These are phyloP conservation scores for Limnephilus marmoratus DNA, from an alignment of 2,888 invertebrate species.

Conservation along the genomic window DNA sequence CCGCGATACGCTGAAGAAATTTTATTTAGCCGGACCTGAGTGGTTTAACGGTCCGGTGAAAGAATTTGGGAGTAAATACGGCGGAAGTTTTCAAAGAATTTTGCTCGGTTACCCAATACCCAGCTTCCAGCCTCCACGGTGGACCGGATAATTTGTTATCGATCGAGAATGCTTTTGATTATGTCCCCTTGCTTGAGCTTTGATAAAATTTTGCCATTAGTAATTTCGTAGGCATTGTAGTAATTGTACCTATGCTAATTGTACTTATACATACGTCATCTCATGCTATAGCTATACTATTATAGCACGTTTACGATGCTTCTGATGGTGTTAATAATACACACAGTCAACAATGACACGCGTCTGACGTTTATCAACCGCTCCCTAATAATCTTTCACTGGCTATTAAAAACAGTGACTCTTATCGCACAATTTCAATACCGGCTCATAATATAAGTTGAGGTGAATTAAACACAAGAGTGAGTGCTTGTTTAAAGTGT, in stretches of 20 bases:
- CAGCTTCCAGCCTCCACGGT: not conserved
- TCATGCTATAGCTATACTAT: no score
- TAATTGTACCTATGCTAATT: no score
- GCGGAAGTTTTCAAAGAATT: constrained; percentile 24
- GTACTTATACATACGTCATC: not conserved
- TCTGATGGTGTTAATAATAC: not conserved
- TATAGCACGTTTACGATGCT: no score
- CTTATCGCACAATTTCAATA: no score
- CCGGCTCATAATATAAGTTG: no score
- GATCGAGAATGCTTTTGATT: not conserved
- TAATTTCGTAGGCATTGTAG: not conserved
- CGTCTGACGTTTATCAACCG: no score
- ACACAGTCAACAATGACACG: no score
- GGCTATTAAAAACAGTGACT: no score
- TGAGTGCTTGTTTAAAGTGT: no score
- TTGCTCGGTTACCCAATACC: not conserved
- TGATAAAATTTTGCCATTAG: not conserved
- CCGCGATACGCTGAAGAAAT: constrained; percentile 13
- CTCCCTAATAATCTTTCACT: no score
- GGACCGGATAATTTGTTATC: constrained; percentile 24
- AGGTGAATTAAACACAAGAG: no score
- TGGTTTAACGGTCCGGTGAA: constrained; percentile 18
- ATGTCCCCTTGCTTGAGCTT: not conserved
- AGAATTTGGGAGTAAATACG: constrained; percentile 39
- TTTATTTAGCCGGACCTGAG: constrained; percentile 18